Conservation (phyloP, 2,113 vertebrate genomes). For the Sprattus sprattus region DNA sequence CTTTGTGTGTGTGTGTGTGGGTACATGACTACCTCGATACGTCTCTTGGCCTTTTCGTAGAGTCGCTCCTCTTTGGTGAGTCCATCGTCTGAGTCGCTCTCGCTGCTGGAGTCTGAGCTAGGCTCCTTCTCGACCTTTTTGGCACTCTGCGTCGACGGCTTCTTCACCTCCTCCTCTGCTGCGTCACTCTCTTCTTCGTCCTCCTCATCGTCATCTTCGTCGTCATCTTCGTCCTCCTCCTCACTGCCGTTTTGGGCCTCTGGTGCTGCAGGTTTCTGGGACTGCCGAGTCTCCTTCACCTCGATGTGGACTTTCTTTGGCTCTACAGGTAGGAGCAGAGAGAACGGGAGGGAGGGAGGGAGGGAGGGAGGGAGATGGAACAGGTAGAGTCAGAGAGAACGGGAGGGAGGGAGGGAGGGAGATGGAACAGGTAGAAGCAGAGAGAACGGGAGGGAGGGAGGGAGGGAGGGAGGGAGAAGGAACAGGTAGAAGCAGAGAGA, state of each 20-base stretch:
- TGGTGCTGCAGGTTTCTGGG: slow-evolving; percentile 61
- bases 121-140: slow-evolving; percentile 73
- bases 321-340: slow-evolving; percentile 69
- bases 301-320: slow-evolving; percentile 91
- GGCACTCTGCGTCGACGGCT: slow-evolving; percentile 39
- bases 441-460: not conserved
- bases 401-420: not conserved
- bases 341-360: not conserved
- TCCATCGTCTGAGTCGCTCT: slow-evolving; percentile 88
- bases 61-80: slow-evolving; percentile 88
- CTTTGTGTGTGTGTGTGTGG: slow-evolving; percentile 27
- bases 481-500: not conserved
- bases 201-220: slow-evolving; percentile 68
- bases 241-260: slow-evolving; percentile 82
- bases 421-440: slow-evolving; percentile 53
- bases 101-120: slow-evolving; percentile 83
- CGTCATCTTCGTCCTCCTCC: slow-evolving; percentile 69
- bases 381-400: slow-evolving; percentile 43
- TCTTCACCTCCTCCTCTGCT: slow-evolving; percentile 71
- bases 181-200: slow-evolving; percentile 52
- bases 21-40: slow-evolving; percentile 84
- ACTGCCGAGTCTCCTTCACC: slow-evolving; percentile 80
- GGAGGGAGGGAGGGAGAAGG: no score
- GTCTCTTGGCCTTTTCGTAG: slow-evolving; percentile 91
- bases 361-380: not conserved